Conservation (phyloP, 2,888 invertebrate species). For the Phasia obesa region DNA sequence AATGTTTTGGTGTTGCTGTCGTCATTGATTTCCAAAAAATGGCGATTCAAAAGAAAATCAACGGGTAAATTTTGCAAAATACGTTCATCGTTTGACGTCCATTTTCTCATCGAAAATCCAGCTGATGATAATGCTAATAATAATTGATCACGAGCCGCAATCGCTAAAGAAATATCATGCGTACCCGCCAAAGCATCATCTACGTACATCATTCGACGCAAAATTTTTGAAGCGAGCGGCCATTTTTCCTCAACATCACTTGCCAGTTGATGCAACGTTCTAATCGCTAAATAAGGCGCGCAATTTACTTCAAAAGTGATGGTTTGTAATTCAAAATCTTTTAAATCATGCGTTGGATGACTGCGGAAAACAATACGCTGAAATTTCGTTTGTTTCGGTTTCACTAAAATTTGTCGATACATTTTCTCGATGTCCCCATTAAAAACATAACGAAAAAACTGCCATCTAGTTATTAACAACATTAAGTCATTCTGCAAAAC, state of each 20-base stretch:
- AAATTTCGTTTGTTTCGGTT: background rate
- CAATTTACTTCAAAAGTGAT: background rate
- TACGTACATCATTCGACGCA: constrained; percentile 8
- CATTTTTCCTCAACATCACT: background rate
- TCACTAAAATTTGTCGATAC: background rate
- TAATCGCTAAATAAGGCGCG: background rate
- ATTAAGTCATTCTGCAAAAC: constrained; percentile 9
- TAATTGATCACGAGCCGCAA: background rate
- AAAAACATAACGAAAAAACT: constrained; percentile 34
- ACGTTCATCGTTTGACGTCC: background rate
- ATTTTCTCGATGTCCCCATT: constrained; percentile 42
- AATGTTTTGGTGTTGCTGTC: no score
- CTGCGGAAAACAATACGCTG: background rate
- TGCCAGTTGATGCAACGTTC: background rate
- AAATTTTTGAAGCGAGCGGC: no score
- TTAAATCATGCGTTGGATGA: background rate
- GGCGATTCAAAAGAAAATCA: background rate
- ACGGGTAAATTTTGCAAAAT: background rate
- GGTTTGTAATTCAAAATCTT: background rate
- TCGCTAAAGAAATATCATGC: constrained; percentile 18
- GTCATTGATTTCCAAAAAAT: constrained; percentile 2
- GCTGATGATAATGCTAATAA: constrained; percentile 5
- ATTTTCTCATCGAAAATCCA: background rate
- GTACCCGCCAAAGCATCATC: constrained; percentile 32
- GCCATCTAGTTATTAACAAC: constrained; percentile 12